These are phyloP conservation scores for Chaenogobius annularis DNA, from an alignment of 2,113 vertebrate genomes.

Conservation along the genomic window DNA sequence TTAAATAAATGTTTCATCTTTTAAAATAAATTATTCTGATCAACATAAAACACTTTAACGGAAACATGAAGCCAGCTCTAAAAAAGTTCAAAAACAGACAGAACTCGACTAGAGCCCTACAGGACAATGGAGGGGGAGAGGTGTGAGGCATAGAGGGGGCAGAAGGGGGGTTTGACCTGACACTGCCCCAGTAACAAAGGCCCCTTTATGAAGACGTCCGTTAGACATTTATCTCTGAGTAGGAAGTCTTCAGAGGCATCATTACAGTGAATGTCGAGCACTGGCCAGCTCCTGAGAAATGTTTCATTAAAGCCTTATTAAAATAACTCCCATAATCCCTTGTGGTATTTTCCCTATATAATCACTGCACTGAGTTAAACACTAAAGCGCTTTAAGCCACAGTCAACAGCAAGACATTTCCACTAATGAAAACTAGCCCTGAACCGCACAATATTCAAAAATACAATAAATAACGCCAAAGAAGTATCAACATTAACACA, in stretches of 20 bases:
- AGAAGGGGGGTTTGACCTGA: conserved; percentile 8
- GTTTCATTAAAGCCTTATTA: conserved; percentile 70
- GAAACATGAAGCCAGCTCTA: too few species aligned
- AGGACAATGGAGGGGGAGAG: neutral
- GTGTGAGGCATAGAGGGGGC: neutral
- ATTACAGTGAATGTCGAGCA: conserved; percentile 43
- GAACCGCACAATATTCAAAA: neutral
- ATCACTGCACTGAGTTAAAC: conserved; percentile 39
- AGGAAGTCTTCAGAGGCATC: conserved; percentile 45
- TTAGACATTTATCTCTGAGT: conserved; percentile 30
- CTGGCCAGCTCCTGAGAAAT: conserved; percentile 40
- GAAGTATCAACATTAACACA: too few species aligned
- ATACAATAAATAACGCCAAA: too few species aligned
- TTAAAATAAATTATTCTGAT: too few species aligned
- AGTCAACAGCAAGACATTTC: neutral
- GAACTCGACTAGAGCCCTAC: neutral
- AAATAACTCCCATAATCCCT: conserved; percentile 61
- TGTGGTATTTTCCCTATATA: conserved; percentile 50
- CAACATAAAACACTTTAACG: too few species aligned
- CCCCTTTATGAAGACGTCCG: conserved; percentile 15
- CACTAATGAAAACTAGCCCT: neutral
- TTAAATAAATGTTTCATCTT: too few species aligned
- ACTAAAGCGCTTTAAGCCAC: conserved; percentile 35
- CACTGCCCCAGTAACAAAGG: conserved; percentile 23
- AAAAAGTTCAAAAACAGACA: neutral